These are phyloP conservation scores for Planococcus citri DNA, from an alignment of 1,140 invertebrate species.

Conservation along the genomic window DNA sequence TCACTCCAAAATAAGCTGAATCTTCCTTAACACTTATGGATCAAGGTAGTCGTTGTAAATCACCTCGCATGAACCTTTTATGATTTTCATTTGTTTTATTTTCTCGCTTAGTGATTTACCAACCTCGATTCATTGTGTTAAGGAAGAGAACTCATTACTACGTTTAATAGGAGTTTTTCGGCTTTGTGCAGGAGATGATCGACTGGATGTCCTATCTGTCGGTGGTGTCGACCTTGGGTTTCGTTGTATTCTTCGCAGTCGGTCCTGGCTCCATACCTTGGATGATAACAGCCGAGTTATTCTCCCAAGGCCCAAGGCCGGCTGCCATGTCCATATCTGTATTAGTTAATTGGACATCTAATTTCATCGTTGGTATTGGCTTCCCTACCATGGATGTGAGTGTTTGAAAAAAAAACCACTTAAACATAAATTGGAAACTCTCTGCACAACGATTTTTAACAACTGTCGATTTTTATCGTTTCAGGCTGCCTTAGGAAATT, in stretches of 20 bases:
- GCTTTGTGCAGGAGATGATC: slow-evolving; percentile 92
- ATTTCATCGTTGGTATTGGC: slow-evolving; percentile 90
- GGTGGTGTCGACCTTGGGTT: slow-evolving; percentile 82
- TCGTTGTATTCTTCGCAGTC: slow-evolving; percentile 94
- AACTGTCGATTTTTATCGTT: too few species aligned
- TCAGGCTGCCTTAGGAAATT: slow-evolving; percentile 78
- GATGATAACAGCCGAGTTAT: slow-evolving; percentile 97
- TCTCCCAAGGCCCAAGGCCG: slow-evolving; percentile 89
- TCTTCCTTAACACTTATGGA: not conserved
- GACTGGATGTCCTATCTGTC: slow-evolving; percentile 94
- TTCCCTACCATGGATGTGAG: slow-evolving; percentile 85
- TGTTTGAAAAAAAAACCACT: slow-evolving; percentile 1
- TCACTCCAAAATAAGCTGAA: not conserved
- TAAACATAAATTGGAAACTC: too few species aligned
- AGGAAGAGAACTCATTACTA: slow-evolving; percentile 32
- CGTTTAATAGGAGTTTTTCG: slow-evolving; percentile 80
- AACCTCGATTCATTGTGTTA: not conserved
- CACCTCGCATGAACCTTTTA: too few species aligned
- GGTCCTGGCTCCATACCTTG: slow-evolving; percentile 95
- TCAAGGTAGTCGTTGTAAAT: not conserved
- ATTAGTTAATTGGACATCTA: slow-evolving; percentile 95
- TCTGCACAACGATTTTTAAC: too few species aligned
- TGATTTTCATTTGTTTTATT: not conserved
- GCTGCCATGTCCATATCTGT: slow-evolving; percentile 97
- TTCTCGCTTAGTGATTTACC: not conserved